Base-by-base conservation (phyloP, 2,888 invertebrate species). In the Apotomis turbidana region DNA sequence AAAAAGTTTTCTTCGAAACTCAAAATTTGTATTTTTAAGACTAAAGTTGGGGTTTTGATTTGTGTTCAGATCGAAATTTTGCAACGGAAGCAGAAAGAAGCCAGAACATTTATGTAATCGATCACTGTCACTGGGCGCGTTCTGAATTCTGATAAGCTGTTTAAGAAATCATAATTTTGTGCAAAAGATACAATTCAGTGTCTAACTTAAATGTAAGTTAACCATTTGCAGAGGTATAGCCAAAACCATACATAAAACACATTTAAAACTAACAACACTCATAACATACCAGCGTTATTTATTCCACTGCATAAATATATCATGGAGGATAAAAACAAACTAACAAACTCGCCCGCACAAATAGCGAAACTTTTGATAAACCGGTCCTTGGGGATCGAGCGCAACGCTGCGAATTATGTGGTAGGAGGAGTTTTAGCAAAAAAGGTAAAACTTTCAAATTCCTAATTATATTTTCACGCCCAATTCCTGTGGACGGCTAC, bases 361-460 rank as follows among this genome's bases (percentile, higher is more conserved):
- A 68, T 54, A 63, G 68, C 68, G 55, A 63, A 72, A 68, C 68
- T 72, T 71, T 72, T 68, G 63, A 63, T 63, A 68, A 72, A 72
- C 68, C 15, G 46, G 44, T 72, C 68, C 68, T 62, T 51, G 52
- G 72, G 72, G 68, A 41, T 52, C 46, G 51, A 55, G 57, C 68
- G 78, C 77, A 77, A 80, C 80, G 74, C 76, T 71, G 79, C 75
- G 75, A 80, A 82, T 78, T 81, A 81, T 78, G 74, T 78, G 77
- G 74, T 73, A 73, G 77, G 77, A 76, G 74, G 71, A 79, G 79
- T 78, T 80, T 78, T 75, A 68, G 77, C 71, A 77, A 75, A 78
- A 74, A 79, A 68, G 63, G 54, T 58, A 5, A 72, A 71, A 72
- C 54, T 72, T 72, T 72, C 54, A 59, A 63, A 71, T 79, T 79